phyloP scores from a whole-genome alignment of 2,888 invertebrate genomes.

The Dasypolia templi region DNA sequence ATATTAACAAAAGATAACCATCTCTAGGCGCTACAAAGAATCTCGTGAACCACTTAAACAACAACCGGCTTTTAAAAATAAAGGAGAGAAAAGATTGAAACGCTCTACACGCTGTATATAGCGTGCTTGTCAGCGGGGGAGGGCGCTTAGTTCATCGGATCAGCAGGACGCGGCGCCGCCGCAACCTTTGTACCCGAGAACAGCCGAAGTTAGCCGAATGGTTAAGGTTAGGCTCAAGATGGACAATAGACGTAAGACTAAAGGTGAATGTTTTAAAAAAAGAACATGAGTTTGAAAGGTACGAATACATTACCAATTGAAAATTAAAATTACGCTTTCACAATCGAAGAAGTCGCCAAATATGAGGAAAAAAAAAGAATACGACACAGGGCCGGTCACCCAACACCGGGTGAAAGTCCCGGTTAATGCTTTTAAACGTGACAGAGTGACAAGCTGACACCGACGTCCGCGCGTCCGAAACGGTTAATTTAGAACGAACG shows the following conservation, averaged over 20 bases:
- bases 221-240: slow-evolving; percentile 12
- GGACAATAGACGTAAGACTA: neutral
- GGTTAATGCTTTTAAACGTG: slow-evolving; percentile 82
- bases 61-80: slow-evolving; percentile 41
- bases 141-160: slow-evolving; percentile 82
- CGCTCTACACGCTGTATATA: slow-evolving; percentile 60
- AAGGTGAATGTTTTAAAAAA: neutral
- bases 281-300: neutral
- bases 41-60: slow-evolving; percentile 53
- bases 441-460: slow-evolving; percentile 87
- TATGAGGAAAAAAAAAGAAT: slow-evolving; percentile 63
- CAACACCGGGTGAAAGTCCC: slow-evolving; percentile 86
- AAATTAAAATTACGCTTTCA: slow-evolving; percentile 25
- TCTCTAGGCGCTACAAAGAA: slow-evolving; percentile 51
- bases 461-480: slow-evolving; percentile 85
- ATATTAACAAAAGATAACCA: slow-evolving; percentile 53
- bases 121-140: slow-evolving; percentile 80
- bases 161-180: slow-evolving; percentile 88
- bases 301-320: neutral
- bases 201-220: slow-evolving; percentile 38
- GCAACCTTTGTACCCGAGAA: slow-evolving; percentile 80
- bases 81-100: slow-evolving; percentile 46
- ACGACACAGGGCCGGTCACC: slow-evolving; percentile 78
- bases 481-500: slow-evolving; percentile 84
- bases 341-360: slow-evolving; percentile 62